phyloP scores from a whole-genome alignment of 2,113 vertebrate genomes.

The Rutilus rutilus region DNA sequence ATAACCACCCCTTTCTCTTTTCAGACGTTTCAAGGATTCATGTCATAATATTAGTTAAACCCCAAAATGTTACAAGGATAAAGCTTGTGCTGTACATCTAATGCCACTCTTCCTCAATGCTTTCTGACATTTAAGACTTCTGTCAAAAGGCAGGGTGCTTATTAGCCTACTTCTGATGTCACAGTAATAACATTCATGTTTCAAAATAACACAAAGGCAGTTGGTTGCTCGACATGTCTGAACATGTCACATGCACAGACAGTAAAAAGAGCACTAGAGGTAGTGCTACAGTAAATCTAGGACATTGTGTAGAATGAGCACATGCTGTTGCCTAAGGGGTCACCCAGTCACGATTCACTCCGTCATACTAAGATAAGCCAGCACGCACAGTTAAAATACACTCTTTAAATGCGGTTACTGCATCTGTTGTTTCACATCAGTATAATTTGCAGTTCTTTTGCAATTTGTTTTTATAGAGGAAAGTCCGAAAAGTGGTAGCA shows the following conservation, averaged over 20 bases:
- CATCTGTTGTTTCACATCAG: neutral
- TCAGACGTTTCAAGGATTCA: neutral
- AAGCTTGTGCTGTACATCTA: neutral
- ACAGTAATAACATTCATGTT: constrained; percentile 48
- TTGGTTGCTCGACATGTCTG: constrained; percentile 52
- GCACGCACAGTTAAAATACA: neutral
- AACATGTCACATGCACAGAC: constrained; percentile 40
- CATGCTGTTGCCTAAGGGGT: constrained; percentile 48
- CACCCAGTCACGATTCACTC: constrained; percentile 37
- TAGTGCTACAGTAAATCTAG: constrained; percentile 48
- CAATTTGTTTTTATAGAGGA: neutral
- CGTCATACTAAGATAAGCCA: neutral
- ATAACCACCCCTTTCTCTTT: neutral
- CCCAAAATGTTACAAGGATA: neutral
- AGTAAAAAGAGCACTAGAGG: constrained; percentile 31
- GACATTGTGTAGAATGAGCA: constrained; percentile 53
- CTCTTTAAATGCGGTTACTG: neutral
- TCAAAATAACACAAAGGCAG: constrained; percentile 46
- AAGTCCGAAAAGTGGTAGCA: neutral
- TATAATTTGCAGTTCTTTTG: neutral
- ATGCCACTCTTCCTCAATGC: neutral
- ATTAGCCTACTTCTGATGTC: neutral
- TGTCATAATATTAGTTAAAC: neutral
- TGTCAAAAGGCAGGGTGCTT: neutral
- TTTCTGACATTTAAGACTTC: constrained; percentile 27